Base-by-base conservation (phyloP, 2,113 vertebrate genomes). In the Ptychochromis oligacanthus region DNA sequence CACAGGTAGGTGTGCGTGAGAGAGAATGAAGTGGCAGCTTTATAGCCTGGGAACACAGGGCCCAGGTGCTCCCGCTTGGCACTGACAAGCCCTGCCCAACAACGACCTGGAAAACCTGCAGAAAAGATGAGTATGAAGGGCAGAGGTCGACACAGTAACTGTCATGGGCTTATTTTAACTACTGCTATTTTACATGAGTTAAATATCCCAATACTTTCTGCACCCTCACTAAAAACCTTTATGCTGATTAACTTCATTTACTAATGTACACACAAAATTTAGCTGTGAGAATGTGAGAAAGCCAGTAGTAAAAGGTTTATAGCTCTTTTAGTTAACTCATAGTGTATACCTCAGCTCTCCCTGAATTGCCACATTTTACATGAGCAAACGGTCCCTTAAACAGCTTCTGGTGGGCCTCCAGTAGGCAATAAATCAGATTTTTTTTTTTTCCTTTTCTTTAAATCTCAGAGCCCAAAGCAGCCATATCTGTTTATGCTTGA, bases 361-460 rank as follows among this genome's bases (percentile, higher is more conserved):
- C 24, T 55, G 65, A 43, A 55, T 56, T 38, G 15, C 59, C 22
- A n/a, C 40, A 22, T 12, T 31, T 56, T 62, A 61, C 24, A 62
- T 5, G n/a, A 61, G 46, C 62, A 72, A 76, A 57, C 72, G 12
- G 57, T 13, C 40, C 10, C 22, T 54, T 58, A 70, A 83, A 52
- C 24, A 60, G 40, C 77, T 65, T 60, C n/a, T 43, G 36, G 54
- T 65, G 17, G 57, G 77, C 56, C 79, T 85, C 59, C 31, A 79
- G 75, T 38, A n/a, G 5, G 18, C 43, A 59, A 78, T 77, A 60
- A 70, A 74, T 81, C 59, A 3, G 6, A 24, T 78, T 52, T 38
- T 24, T 22, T 31, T 8, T 62, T 26, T 49, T 62, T 58, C 17
- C 24, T n/a, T n/a, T n/a, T n/a, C n/a, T 31, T 31, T 31, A 36